Conservation (phyloP, 1,140 invertebrate genomes). For the Hylaeus volcanicus region DNA sequence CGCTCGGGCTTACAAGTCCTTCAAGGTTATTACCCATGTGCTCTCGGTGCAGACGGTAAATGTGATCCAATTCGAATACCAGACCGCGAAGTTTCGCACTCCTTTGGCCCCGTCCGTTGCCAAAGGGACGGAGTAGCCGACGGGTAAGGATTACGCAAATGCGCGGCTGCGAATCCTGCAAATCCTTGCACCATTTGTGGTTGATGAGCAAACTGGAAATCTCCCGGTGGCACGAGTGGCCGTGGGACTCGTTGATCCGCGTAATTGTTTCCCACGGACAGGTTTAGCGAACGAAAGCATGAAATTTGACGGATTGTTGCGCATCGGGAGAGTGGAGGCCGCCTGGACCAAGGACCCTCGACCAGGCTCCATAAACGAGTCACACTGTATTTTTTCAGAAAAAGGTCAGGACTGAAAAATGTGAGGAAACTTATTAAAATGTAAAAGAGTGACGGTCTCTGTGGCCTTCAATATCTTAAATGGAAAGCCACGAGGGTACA, state of each 20-base stretch:
- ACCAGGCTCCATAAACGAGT: no score
- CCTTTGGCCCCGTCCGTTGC: not conserved
- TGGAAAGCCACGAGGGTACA: no score
- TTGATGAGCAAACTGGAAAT: constrained; percentile 41
- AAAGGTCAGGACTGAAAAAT: no score
- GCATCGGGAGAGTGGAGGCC: no score
- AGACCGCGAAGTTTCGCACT: not conserved
- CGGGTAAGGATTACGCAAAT: constrained; percentile 54
- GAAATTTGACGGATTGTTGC: constrained; percentile 11
- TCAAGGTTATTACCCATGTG: not conserved
- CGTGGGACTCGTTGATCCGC: constrained; percentile 13
- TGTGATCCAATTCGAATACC: not conserved
- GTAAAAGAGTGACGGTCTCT: no score
- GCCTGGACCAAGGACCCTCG: not conserved
- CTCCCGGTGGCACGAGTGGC: constrained; percentile 12
- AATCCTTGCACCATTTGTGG: constrained; percentile 38
- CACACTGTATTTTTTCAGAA: no score
- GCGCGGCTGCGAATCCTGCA: constrained; percentile 35
- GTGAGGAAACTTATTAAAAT: no score
- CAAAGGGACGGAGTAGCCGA: constrained; percentile 7
- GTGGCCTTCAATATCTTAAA: no score
- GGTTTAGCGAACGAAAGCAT: not conserved
- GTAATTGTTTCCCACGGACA: constrained; percentile 43
- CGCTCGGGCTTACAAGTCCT: not conserved
- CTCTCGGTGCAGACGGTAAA: not conserved